Evolutionary conservation across 1,140 invertebrate species (phyloP).

Genomic region (Thereuonema tuberculata): DNA sequence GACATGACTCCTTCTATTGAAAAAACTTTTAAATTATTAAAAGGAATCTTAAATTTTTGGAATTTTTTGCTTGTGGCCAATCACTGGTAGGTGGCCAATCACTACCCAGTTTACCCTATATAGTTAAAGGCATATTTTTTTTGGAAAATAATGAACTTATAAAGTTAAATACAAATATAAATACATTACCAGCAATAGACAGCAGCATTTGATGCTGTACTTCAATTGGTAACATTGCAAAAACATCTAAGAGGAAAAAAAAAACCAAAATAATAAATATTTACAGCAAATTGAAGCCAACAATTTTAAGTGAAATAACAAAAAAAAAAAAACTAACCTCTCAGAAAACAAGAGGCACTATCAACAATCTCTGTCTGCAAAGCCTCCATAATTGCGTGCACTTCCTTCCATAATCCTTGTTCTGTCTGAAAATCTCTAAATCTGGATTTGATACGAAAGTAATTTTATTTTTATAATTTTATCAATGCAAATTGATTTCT

Average conservation of each 20-base stretch:
- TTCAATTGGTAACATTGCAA: background rate
- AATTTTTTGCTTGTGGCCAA: no score
- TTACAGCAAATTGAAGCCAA: background rate
- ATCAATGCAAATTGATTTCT: no score
- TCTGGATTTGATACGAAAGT: slow-evolving; percentile 23
- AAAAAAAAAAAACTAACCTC: slow-evolving; percentile 25
- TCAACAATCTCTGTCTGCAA: slow-evolving; percentile 45
- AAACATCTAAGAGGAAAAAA: background rate
- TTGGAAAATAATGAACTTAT: no score
- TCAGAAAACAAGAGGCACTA: slow-evolving; percentile 26
- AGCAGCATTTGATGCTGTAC: slow-evolving; percentile 3
- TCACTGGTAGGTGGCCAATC: no score
- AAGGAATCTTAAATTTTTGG: no score
- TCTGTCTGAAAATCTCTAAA: slow-evolving; percentile 46
- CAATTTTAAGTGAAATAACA: no score
- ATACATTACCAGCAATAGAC: slow-evolving; percentile 2
- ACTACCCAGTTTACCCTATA: no score
- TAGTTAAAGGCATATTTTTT: no score
- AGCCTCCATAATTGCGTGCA: slow-evolving; percentile 58
- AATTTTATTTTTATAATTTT: background rate
- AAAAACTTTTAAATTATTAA: no score
- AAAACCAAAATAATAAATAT: background rate
- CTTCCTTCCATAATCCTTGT: slow-evolving; percentile 56
- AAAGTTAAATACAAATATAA: background rate
- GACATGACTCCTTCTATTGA: no score